Base-by-base conservation (phyloP, 2,888 invertebrate genomes). In the Ochropleura leucogaster region DNA sequence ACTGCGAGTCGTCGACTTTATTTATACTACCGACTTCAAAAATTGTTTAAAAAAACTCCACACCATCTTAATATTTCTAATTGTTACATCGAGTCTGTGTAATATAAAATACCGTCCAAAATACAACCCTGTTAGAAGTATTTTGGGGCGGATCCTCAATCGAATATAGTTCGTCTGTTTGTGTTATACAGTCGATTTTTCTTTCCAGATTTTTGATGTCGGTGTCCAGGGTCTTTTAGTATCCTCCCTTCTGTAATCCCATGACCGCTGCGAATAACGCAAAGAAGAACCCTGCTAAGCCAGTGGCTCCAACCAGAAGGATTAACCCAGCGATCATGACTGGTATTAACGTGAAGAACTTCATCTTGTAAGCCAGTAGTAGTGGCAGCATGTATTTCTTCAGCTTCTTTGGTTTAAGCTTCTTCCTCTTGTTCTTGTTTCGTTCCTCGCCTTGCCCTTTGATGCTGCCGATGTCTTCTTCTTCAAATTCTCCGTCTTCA, bases 281-380 rank as follows among this genome's bases (percentile, higher is more conserved):
- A 91, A 98, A 98, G 96, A 98, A 98, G 95, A 98, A 98, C 82
- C 98, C 98, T 40, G 98, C 98, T 76, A 98, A 92, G 30, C 98
- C 98, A 0, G 98, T 98, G 0, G 98, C 97, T 78, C 98, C 98
- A 7, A 98, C 97, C 67, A 98, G 92, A 12, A 98, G 94, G 2
- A 98, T 95, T 42, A 98, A 93, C 9, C 97, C 97, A 69, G 98
- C 98, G 83, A 98, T 97, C 91, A 98, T 92, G 0, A 98, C 97
- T 0, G 98, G 98, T 57, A 98, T 97, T 71, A 98, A 91, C 2
- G 98, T 97, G 86, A 98, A 97, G 92, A 98, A 98, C 92, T 98
- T 98, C 90, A 98, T 93, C 93, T 98, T 98, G 93, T 98, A 98
- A 0, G 98, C 98, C 87, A 98, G 90, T 49, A 98, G 95, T 30